Conservation (phyloP, 2,113 vertebrate species). For the Neolamprologus longior region DNA sequence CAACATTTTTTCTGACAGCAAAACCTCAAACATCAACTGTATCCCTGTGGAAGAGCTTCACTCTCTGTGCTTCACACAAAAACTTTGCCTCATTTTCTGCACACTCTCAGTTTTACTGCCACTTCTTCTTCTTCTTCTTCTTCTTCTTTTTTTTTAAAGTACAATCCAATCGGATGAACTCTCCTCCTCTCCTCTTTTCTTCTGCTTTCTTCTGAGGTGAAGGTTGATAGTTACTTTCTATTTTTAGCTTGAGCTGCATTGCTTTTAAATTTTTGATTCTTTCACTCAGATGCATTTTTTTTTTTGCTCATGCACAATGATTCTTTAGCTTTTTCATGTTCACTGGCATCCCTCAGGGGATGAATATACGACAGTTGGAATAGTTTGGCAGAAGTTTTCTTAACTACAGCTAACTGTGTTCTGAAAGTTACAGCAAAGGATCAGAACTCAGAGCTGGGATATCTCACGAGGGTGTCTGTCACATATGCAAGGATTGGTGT, state of each 20-base stretch:
- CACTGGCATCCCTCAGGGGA: constrained; percentile 35
- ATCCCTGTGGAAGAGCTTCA: constrained; percentile 8
- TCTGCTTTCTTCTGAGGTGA: constrained; percentile 20
- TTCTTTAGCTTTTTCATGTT: constrained; percentile 47
- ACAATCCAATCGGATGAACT: constrained; percentile 23
- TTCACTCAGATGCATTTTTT: not conserved
- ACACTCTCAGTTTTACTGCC: constrained; percentile 9
- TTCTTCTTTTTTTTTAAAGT: not conserved
- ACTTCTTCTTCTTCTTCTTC: constrained; percentile 1
- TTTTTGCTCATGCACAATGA: constrained; percentile 42
- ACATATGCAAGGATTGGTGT: constrained; percentile 40
- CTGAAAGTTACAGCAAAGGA: constrained; percentile 39
- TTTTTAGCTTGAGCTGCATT: constrained; percentile 40
- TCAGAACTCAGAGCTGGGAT: constrained; percentile 26
- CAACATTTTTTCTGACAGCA: not conserved
- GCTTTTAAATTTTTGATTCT: constrained; percentile 29
- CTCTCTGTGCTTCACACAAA: constrained; percentile 19
- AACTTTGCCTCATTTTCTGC: constrained; percentile 41
- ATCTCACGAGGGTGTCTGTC: constrained; percentile 43
- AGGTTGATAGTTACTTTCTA: constrained; percentile 41
- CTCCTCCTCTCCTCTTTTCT: not conserved
- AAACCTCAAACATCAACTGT: constrained; percentile 13
- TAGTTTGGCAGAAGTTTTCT: constrained; percentile 41
- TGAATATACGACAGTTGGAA: constrained; percentile 16
- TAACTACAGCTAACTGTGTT: constrained; percentile 23